A percentile compares a stretch with the other conserved stretches of the same genome.
Conservation (phyloP, 2,888 invertebrate species). For the Acleris emargana region DNA sequence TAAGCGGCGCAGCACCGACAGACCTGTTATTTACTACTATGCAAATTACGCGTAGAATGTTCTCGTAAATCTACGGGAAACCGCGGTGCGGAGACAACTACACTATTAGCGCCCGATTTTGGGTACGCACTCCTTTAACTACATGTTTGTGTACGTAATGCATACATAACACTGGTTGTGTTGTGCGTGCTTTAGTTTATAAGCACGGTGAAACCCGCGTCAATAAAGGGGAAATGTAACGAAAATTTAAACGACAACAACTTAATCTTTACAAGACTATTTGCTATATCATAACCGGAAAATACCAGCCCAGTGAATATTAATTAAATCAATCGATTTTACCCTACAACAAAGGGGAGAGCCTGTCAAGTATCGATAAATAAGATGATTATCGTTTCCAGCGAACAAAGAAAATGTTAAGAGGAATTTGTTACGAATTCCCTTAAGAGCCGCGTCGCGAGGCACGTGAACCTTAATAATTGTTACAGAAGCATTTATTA, state of each 20-base stretch:
- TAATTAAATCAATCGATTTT: constrained; percentile 47
- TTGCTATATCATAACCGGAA: constrained; percentile 29
- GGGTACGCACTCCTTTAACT: constrained; percentile 26
- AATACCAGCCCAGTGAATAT: constrained; percentile 36
- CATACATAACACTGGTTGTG: no score
- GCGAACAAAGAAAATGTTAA: constrained; percentile 47
- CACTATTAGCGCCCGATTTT: constrained; percentile 51
- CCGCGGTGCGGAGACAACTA: constrained; percentile 56
- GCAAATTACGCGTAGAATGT: constrained; percentile 65
- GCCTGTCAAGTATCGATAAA: constrained; percentile 46
- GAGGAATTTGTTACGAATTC: constrained; percentile 41
- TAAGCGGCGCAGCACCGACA: constrained; percentile 66
- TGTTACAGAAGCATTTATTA: constrained; percentile 39
- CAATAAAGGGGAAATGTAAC: background rate
- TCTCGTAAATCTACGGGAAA: constrained; percentile 59
- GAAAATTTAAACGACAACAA: constrained; percentile 7
- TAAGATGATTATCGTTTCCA: constrained; percentile 44
- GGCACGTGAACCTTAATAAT: constrained; percentile 44
- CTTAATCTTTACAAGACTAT: constrained; percentile 3
- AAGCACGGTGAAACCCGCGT: background rate
- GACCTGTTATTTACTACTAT: constrained; percentile 68
- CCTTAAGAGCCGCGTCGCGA: constrained; percentile 24
- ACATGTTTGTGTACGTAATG: background rate
- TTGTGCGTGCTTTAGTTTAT: no score
- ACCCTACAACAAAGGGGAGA: constrained; percentile 41